Evolutionary conservation across 2,113 vertebrate species (phyloP), one percentile per base, ranked within the genome.

Genomic region (Labeo catla): DNA sequence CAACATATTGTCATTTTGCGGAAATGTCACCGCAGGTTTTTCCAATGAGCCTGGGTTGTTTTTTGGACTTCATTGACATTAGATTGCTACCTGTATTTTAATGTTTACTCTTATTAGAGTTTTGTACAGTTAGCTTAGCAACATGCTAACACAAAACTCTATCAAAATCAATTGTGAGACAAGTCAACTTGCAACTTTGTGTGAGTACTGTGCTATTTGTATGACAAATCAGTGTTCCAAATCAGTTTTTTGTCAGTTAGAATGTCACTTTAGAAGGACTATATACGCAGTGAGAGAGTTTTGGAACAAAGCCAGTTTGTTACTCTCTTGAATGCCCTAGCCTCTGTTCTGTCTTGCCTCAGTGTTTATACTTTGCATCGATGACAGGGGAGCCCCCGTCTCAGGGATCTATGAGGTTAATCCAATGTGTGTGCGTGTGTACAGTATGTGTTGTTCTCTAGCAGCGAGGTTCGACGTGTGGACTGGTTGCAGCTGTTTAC

Each of bases 401-500:
- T 54, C 76, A 54, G 49, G 23, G 76, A 50, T 77, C 76, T 54
- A 36, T 36, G 49, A 77, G 76, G 76, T 77, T 77, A 77, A 77
- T 77, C 76, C 49, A 9, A 15, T 52, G 76, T 77, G 76, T 77
- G 74, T 77, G 28, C 45, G 49, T 59, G 10, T 72, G 13, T 84
- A 57, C 66, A 70, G 81, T 83, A 54, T 54, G 21, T 83, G 59
- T 86, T 3, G 45, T 68, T 59, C 9, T 79, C 21, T 12, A 74
- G 72, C 21, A 49, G 19, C 49, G 47, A 49, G 6, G 43, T n/a
- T 74, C 43, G 90, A 36, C 34, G 88, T 91, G 92, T 90, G 91
- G 78, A 92, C 91, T 90, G 90, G 91, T 92, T 93, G 91, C 93
- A 93, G 93, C 92, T 93, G 92, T 91, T 91, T 80, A 34, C 87